Evolutionary conservation across 2,888 invertebrate species (phyloP), one percentile per base, ranked within the genome.

Genomic region (Tribolium freemani): DNA sequence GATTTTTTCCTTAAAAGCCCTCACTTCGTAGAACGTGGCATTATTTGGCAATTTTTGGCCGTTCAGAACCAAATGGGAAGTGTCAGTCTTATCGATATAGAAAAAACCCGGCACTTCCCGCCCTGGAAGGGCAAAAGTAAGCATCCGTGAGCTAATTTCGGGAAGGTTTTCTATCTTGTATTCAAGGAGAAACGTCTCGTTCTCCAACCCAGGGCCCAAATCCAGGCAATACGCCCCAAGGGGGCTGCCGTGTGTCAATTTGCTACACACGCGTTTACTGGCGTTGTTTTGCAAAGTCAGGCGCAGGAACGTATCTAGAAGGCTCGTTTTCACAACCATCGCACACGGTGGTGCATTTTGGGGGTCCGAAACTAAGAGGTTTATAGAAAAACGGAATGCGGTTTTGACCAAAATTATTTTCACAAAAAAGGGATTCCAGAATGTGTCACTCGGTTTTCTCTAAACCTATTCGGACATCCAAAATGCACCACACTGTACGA

Each of bases 21-120:
- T 80, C 0, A 81, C 74, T 74, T 81, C 79, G 57, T 80, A 81
- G 31, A 75, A 74, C 5, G 69, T 70, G 3, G 80, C 70, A 48
- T 79, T 76, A 9, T 26, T 44, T 1, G 78, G 72, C 26, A 80
- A 69, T 4, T 71, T 70, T 69, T 80, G 81, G n/a, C 79, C 68
- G 66, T 76, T 78, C 13, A 81, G 61, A 31, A 76, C 20, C 8
- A 81, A 69, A 45, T 63, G 73, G 21, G 77, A 71, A 16, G 71
- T 75, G 61, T 78, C 79, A 0, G 79, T 78, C 13, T 75, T 71
- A 50, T 81, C 81, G 26, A 80, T 71, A 51, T 78, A 79, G 26
- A 72, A 71, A 70, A 81, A 81, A 13, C 68, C 6, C 5, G 61
- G 48, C 11, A 20, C 5, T 51, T 60, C 46, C 11, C 13, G 21